These are phyloP conservation scores for Mirounga angustirostris DNA, from an alignment of 2,113 vertebrate genomes.

Conservation along the genomic window DNA sequence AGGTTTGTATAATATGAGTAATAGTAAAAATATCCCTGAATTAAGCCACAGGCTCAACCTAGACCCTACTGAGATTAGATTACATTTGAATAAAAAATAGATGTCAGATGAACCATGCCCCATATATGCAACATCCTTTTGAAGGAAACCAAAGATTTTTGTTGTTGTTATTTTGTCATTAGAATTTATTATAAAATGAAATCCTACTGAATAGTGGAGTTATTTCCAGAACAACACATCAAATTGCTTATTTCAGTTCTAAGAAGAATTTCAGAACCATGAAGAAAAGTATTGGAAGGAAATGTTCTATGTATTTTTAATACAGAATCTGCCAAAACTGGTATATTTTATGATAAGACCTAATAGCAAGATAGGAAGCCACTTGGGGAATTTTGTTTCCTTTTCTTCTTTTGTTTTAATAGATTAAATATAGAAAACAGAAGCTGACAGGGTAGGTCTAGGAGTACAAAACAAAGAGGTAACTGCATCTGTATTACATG, in stretches of 20 bases:
- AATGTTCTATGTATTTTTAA: conserved; percentile 33
- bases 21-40: conserved; percentile 44
- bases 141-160: conserved; percentile 51
- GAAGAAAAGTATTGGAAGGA: background rate
- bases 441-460: conserved; percentile 37
- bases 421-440: conserved; percentile 36
- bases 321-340: background rate
- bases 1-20: conserved; percentile 22
- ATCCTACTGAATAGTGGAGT: background rate
- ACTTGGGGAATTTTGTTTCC: background rate
- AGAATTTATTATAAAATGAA: conserved; percentile 44
- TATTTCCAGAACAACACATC: conserved; percentile 28
- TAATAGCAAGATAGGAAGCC: conserved; percentile 3
- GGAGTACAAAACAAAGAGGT: conserved; percentile 33
- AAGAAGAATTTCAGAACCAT: conserved; percentile 58
- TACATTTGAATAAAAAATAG: background rate
- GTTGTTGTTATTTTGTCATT: conserved; percentile 23
- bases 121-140: background rate
- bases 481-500: background rate
- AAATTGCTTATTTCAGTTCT: conserved; percentile 54
- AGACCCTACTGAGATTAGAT: background rate
- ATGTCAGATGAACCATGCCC: background rate
- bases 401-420: conserved; percentile 47
- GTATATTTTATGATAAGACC: conserved; percentile 43
- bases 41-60: background rate